Conservation (phyloP, 2,888 invertebrate genomes). For the Neoscelio sp. region DNA sequence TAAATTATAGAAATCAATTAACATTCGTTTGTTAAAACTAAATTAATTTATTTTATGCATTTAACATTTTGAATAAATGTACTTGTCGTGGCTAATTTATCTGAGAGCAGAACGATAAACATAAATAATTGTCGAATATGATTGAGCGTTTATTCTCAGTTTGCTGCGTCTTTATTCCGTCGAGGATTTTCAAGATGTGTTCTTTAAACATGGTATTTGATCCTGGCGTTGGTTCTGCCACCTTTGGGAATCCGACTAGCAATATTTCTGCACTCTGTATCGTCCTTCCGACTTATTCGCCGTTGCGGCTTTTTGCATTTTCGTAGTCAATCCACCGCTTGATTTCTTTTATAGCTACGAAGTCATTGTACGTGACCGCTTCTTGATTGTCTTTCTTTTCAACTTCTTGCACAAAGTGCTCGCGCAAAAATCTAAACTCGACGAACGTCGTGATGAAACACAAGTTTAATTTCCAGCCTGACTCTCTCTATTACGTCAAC, state of each 20-base stretch:
- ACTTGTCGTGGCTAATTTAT: too few relatives aligned
- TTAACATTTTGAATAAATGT: too few relatives aligned
- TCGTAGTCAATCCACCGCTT: conserved; percentile 11
- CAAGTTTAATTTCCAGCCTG: conserved; percentile 18
- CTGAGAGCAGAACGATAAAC: too few relatives aligned
- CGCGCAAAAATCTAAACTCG: conserved; percentile 11
- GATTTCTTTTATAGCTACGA: conserved; percentile 15
- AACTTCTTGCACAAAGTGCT: conserved; percentile 19
- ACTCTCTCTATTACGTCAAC: conserved; percentile 13
- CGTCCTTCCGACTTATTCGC: conserved; percentile 13
- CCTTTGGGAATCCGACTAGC: conserved; percentile 36
- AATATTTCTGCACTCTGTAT: conserved; percentile 26
- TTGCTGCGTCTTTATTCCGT: not conserved
- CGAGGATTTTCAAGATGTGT: conserved; percentile 17
- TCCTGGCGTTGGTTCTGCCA: conserved; percentile 7
- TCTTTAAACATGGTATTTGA: conserved; percentile 28
- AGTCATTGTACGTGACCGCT: conserved; percentile 24
- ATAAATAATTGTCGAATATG: conserved; percentile 12
- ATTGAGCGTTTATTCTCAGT: conserved; percentile 13
- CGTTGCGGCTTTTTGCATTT: conserved; percentile 33
- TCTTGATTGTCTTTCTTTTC: conserved; percentile 29
- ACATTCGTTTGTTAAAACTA: too few relatives aligned
- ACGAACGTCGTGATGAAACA: conserved; percentile 9
- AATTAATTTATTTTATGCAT: too few relatives aligned
- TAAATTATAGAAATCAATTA: too few relatives aligned